Evolutionary conservation across 1,140 invertebrate species (phyloP), one percentile per base, ranked within the genome.

Genomic region (Planococcus citri): DNA sequence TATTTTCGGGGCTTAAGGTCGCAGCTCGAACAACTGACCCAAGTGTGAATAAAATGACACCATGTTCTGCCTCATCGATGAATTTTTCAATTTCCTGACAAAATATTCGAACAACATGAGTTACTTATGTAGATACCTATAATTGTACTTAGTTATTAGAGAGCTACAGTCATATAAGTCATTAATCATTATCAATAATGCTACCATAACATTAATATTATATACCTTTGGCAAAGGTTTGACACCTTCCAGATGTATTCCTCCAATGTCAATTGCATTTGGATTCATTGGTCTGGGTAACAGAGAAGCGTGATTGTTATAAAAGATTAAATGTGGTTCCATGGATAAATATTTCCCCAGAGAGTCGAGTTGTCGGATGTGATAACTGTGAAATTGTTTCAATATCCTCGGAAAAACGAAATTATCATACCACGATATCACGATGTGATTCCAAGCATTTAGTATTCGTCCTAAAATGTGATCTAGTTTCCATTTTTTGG

Each of bases 21-120:
- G 69, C 27, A 27, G 61, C 70, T 14, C 21, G 58, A 2, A 71
- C 21, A 12, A 72, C 33, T 1, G 86, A 84, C 0, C 87, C 87
- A 73, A 88, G 80, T 58, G 83, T 86, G 76, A 88, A 88, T 72
- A 86, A 86, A 37, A 89, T 83, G 1, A 86, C 83, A 0, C 87
- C 87, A 38, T 85, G 75, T 20, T 77, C 73, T 0, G 85, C 67
- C n/a, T 67, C 33, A 41, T 74, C 70, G 6, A 75, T 41, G 25
- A 75, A 61, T 27, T 71, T 71, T 68, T 74, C 33, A 14, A 75
- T n/a, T 24, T 74, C 73, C 74, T 75, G 6, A n/a, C n/a, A n/a
- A n/a, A n/a, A n/a, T n/a, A n/a, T n/a, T n/a, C n/a, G n/a, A n/a
- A n/a, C n/a, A n/a, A n/a, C n/a, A n/a, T n/a, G n/a, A n/a, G n/a